phyloP scores from a whole-genome alignment of 2,113 vertebrate genomes.

The Stigmatopora argus region DNA sequence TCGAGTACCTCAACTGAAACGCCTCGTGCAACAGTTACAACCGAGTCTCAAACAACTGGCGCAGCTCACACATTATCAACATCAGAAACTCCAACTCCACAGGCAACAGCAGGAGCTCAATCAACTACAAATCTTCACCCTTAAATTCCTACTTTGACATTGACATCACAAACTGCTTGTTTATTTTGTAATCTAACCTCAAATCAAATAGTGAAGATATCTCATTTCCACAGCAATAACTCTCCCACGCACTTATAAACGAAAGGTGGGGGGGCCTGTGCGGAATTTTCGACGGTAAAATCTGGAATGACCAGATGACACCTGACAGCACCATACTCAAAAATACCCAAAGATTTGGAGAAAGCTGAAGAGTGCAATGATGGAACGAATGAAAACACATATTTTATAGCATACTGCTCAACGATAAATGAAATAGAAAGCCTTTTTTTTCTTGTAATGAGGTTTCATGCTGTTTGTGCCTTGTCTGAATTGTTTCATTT shows the following conservation, averaged over 20 bases:
- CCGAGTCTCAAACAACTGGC: not conserved
- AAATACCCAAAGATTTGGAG: slow-evolving; percentile 64
- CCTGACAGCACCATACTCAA: slow-evolving; percentile 63
- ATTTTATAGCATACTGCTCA: too few species aligned
- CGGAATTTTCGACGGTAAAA: slow-evolving; percentile 74
- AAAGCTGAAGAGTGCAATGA: slow-evolving; percentile 74
- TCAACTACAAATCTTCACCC: not conserved
- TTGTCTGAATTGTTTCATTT: too few species aligned
- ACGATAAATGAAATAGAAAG: too few species aligned
- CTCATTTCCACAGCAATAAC: slow-evolving; percentile 64
- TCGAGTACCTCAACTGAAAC: not conserved
- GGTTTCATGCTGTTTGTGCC: too few species aligned
- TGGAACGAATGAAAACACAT: not conserved
- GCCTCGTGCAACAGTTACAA: slow-evolving; percentile 7
- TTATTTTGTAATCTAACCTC: not conserved
- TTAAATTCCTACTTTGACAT: too few species aligned
- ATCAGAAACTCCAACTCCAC: not conserved
- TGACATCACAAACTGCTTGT: not conserved
- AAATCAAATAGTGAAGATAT: not conserved
- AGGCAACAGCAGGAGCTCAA: slow-evolving; percentile 1
- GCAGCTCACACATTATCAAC: not conserved
- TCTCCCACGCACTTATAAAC: slow-evolving; percentile 66
- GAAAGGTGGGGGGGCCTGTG: slow-evolving; percentile 74
- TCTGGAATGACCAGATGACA: slow-evolving; percentile 68
- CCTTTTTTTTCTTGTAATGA: too few species aligned